Evolutionary conservation across 2,113 vertebrate species (phyloP).

Genomic region (Cygnus atratus): DNA sequence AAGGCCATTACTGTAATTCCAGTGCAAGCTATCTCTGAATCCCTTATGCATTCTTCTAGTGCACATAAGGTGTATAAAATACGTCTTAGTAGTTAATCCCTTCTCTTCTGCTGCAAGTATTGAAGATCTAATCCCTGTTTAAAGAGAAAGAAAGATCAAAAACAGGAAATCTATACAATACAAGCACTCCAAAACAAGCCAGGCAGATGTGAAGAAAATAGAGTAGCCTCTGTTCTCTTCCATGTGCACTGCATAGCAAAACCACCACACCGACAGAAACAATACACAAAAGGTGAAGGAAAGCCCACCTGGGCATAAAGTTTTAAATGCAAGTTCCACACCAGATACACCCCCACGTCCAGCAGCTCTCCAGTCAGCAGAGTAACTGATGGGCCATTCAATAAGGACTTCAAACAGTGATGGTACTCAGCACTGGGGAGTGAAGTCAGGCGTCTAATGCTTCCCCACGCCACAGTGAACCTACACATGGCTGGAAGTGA

Average conservation of each 20-base stretch:
- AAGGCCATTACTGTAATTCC: neutral
- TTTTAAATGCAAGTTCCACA: neutral
- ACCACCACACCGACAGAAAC: neutral
- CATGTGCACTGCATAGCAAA: neutral
- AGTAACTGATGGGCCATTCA: neutral
- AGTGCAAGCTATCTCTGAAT: neutral
- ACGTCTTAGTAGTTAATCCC: neutral
- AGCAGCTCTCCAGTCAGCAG: neutral
- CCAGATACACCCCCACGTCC: neutral
- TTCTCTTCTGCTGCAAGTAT: neutral
- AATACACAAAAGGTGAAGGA: neutral
- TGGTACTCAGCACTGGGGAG: neutral
- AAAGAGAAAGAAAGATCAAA: neutral
- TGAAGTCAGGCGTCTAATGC: neutral
- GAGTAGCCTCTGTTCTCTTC: neutral
- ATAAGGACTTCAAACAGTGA: neutral
- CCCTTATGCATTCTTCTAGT: neutral
- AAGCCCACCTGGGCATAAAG: neutral
- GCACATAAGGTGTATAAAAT: neutral
- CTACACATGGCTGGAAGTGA: neutral
- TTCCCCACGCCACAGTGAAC: neutral
- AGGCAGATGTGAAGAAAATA: neutral
- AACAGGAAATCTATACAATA: neutral
- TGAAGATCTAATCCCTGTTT: neutral
- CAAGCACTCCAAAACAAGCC: neutral